Evolutionary conservation across 2,797 vertebrate genomes (phyloP).

Genomic region (Pangasius krempfi): DNA sequence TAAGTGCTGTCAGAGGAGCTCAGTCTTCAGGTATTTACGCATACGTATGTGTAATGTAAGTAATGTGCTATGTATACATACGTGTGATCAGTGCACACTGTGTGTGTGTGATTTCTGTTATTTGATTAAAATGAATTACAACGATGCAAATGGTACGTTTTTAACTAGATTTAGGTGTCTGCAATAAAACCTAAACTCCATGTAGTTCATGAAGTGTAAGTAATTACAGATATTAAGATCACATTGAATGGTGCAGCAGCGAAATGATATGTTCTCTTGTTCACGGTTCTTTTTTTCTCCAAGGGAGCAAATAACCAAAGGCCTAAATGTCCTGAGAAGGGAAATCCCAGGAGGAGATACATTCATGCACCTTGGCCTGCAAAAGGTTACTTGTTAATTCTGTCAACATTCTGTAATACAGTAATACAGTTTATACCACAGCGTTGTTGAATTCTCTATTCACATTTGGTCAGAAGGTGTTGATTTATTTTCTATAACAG

Average conservation of each 20-base stretch:
- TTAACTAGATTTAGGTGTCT: background rate
- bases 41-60: background rate
- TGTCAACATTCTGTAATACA: background rate
- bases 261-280: background rate
- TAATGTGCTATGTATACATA: background rate
- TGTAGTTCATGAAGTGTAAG: no score
- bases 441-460: background rate
- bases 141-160: background rate
- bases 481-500: background rate
- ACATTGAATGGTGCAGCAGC: background rate
- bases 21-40: background rate
- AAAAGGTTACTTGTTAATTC: constrained; percentile 65
- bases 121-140: background rate
- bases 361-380: constrained; percentile 85
- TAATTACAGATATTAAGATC: background rate
- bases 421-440: background rate
- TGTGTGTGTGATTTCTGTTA: background rate
- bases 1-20: no score
- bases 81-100: no score
- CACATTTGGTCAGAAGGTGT: background rate
- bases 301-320: constrained; percentile 82
- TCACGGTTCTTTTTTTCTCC: background rate
- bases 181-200: background rate
- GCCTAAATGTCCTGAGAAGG: constrained; percentile 75
- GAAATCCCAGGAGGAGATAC: constrained; percentile 85